A percentile compares a stretch with the other conserved stretches of the same genome.
Evolutionary conservation across 2,888 invertebrate genomes (phyloP).

Genomic region (Dusona sp.): DNA sequence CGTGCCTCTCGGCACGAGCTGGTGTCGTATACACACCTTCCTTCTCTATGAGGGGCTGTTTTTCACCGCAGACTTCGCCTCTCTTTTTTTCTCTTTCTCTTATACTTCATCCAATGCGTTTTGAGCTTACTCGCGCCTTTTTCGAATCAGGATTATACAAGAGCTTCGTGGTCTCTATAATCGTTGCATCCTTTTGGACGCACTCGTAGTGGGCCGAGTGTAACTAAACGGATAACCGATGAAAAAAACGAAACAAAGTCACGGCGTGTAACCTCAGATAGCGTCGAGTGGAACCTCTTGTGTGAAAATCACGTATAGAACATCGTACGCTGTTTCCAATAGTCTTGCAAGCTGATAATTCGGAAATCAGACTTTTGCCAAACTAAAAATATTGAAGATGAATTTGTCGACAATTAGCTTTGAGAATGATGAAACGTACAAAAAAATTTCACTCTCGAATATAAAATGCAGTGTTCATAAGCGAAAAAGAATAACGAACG

Average conservation of each 20-base stretch:
- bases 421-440: background rate
- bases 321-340: too few species aligned
- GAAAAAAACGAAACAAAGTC: background rate
- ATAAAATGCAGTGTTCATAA: background rate
- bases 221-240: background rate
- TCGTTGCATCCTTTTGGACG: background rate
- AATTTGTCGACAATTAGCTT: background rate
- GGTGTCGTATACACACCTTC: conserved; percentile 26
- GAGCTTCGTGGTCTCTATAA: background rate
- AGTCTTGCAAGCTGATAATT: too few species aligned
- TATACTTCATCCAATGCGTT: background rate
- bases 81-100: background rate
- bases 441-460: background rate
- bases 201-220: background rate
- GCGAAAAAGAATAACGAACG: background rate
- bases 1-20: conserved; percentile 69
- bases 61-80: conserved; percentile 18
- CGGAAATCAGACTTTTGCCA: too few species aligned
- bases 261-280: background rate
- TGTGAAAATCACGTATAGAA: background rate
- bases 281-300: background rate
- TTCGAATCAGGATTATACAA: background rate
- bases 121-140: background rate
- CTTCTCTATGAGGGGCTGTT: conserved; percentile 31
- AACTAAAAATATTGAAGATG: background rate